These are phyloP conservation scores for Morone chrysops DNA, from an alignment of 2,113 vertebrate genomes.

Conservation along the genomic window DNA sequence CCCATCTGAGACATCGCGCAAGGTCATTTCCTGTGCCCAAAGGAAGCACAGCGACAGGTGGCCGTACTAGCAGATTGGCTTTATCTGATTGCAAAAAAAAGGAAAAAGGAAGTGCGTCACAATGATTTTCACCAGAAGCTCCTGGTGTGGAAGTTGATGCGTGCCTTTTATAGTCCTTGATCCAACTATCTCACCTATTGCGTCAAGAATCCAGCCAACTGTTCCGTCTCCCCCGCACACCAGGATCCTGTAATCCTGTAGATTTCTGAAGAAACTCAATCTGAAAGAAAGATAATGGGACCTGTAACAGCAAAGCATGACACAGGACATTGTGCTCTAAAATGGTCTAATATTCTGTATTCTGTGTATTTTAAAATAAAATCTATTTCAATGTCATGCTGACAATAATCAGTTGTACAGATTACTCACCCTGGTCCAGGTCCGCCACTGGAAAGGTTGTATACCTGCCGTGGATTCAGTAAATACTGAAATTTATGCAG, in stretches of 20 bases:
- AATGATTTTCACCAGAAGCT: neutral
- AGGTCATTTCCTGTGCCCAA: slow-evolving; percentile 96
- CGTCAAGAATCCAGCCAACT: slow-evolving; percentile 95
- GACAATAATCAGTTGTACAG: neutral
- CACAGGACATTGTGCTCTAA: neutral
- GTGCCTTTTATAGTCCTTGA: neutral
- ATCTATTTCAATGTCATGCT: too few species aligned
- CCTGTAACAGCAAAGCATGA: neutral
- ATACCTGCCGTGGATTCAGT: slow-evolving; percentile 94
- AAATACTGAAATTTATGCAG: slow-evolving; percentile 94
- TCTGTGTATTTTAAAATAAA: neutral
- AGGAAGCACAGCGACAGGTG: slow-evolving; percentile 92
- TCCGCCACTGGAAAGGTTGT: slow-evolving; percentile 89
- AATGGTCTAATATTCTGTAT: neutral
- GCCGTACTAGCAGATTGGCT: slow-evolving; percentile 84
- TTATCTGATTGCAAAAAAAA: slow-evolving; percentile 84
- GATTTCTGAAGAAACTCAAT: slow-evolving; percentile 90
- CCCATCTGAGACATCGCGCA: slow-evolving; percentile 93
- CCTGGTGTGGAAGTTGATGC: neutral
- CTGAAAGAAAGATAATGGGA: slow-evolving; percentile 72
- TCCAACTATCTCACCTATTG: slow-evolving; percentile 85
- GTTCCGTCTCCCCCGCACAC: slow-evolving; percentile 95
- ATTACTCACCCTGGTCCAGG: slow-evolving; percentile 87
- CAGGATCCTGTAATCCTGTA: slow-evolving; percentile 88
- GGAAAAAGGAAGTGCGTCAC: neutral